A percentile compares a stretch with the other conserved stretches of the same genome.
These are phyloP conservation scores for Ceraclea dissimilis DNA, from an alignment of 2,888 invertebrate species.

Conservation along the genomic window DNA sequence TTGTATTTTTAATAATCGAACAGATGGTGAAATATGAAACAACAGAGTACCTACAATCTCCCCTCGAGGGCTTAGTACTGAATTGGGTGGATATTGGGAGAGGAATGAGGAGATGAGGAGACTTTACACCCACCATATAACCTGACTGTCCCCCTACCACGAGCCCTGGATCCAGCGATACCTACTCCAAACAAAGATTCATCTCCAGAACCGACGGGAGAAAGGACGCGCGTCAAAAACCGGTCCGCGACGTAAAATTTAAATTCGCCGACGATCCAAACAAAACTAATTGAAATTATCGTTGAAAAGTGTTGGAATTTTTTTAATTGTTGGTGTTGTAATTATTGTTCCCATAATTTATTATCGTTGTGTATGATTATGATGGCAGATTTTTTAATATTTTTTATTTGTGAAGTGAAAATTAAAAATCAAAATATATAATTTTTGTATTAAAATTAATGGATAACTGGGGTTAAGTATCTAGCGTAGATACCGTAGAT, in stretches of 20 bases:
- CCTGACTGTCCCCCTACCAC: not conserved
- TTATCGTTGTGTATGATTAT: too few relatives aligned
- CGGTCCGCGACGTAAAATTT: not conserved
- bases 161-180: not conserved
- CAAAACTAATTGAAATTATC: too few relatives aligned
- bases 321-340: too few relatives aligned
- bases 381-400: too few relatives aligned
- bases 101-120: not conserved
- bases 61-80: not conserved
- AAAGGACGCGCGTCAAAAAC: not conserved
- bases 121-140: not conserved
- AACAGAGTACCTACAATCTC: not conserved
- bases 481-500: too few relatives aligned
- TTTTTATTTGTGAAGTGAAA: too few relatives aligned
- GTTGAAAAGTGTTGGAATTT: too few relatives aligned
- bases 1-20: not conserved
- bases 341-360: too few relatives aligned
- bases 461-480: too few relatives aligned
- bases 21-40: conserved; percentile 1
- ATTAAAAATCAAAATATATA: too few relatives aligned
- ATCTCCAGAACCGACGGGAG: not conserved
- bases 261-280: not conserved
- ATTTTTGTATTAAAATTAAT: too few relatives aligned
- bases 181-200: not conserved
- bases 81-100: not conserved